Percentiles rank a stretch among this genome's conserved stretches.
These are phyloP conservation scores for Mesodorylaimus sp. DNA, from an alignment of 2,888 invertebrate genomes.

Conservation along the genomic window DNA sequence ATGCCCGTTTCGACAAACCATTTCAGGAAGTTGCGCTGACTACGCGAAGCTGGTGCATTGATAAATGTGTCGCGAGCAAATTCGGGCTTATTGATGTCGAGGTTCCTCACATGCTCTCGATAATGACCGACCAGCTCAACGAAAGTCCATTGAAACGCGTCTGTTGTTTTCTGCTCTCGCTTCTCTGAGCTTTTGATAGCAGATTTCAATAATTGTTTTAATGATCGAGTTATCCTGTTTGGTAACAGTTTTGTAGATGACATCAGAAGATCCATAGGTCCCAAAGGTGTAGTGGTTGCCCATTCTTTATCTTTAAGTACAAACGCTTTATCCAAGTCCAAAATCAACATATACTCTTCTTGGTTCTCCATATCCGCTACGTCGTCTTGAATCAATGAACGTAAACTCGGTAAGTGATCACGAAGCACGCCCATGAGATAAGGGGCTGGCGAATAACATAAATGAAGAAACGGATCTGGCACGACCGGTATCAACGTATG, in stretches of 20 bases:
- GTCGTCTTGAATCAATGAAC: not conserved
- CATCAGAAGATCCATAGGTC: not conserved
- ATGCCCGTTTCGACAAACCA: slow-evolving; percentile 74
- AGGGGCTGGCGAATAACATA: slow-evolving; percentile 55
- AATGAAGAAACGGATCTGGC: slow-evolving; percentile 45
- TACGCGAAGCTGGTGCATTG: slow-evolving; percentile 45
- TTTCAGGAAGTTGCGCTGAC: slow-evolving; percentile 53
- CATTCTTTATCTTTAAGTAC: too few relatives aligned
- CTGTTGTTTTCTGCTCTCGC: slow-evolving; percentile 53
- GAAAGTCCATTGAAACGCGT: slow-evolving; percentile 58
- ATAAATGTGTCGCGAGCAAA: too few relatives aligned
- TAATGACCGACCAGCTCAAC: slow-evolving; percentile 56
- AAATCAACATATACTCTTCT: slow-evolving; percentile 9
- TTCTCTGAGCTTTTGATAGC: slow-evolving; percentile 29
- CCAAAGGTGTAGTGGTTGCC: too few relatives aligned
- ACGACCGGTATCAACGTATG: slow-evolving; percentile 59
- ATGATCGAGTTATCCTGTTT: not conserved
- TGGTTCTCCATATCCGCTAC: not conserved
- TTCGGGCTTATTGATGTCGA: slow-evolving; percentile 1
- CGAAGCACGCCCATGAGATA: slow-evolving; percentile 43
- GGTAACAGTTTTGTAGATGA: not conserved
- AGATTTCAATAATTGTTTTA: not conserved
- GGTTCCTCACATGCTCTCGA: slow-evolving; percentile 25
- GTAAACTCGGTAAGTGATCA: slow-evolving; percentile 3
- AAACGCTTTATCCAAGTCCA: slow-evolving; percentile 8